Percentiles rank a stretch among this genome's conserved stretches.
Evolutionary conservation across 2,888 invertebrate genomes (phyloP).

Genomic region (Leucophora obtusa): DNA sequence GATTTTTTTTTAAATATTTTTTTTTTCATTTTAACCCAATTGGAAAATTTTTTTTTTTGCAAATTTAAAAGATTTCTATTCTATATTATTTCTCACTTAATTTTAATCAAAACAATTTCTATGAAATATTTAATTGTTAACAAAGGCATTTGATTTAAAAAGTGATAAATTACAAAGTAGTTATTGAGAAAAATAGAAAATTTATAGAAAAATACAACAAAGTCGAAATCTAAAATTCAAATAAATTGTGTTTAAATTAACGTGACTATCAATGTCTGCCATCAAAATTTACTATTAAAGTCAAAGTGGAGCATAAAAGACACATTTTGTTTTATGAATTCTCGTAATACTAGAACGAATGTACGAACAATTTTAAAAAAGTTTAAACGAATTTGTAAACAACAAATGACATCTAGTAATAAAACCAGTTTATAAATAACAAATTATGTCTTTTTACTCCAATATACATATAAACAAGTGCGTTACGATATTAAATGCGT

Average conservation of each 20-base stretch:
- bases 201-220: not conserved
- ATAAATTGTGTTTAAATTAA: slow-evolving; percentile 50
- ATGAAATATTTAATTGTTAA: not conserved
- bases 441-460: not conserved
- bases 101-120: not conserved
- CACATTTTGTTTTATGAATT: not conserved
- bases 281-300: slow-evolving; percentile 39
- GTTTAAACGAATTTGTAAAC: slow-evolving; percentile 8
- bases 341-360: not conserved
- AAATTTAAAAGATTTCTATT: not conserved
- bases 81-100: not conserved
- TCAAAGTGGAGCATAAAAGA: slow-evolving; percentile 39
- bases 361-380: not conserved
- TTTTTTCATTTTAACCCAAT: not conserved
- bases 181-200: slow-evolving; percentile 4
- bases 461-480: slow-evolving; percentile 5
- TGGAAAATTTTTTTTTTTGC: too few species aligned
- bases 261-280: slow-evolving; percentile 50
- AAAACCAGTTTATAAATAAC: slow-evolving; percentile 35
- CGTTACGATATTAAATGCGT: slow-evolving; percentile 24
- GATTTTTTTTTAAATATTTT: slow-evolving; percentile 1
- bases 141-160: not conserved
- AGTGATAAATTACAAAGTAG: not conserved
- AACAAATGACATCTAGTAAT: slow-evolving; percentile 11
- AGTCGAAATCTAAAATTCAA: slow-evolving; percentile 3